Conservation (phyloP, 92 coral and sea anemone species). For the Porites cylindrica region DNA sequence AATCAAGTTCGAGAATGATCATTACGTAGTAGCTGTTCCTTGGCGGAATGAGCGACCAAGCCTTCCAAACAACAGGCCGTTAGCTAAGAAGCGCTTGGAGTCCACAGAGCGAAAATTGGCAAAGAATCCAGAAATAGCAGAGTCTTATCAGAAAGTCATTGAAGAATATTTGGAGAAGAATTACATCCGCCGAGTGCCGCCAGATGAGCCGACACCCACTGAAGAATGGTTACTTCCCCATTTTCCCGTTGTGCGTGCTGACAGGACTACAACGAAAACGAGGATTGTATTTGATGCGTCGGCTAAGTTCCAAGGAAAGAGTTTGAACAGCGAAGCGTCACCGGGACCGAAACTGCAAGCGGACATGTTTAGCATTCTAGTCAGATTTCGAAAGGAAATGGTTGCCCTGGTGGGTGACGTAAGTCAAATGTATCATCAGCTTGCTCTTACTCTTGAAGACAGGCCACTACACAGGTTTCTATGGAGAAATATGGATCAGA, state of each 20-base stretch:
- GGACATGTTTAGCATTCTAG: conserved; percentile 43
- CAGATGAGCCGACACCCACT: too few relatives aligned
- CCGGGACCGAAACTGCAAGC: conserved; percentile 60
- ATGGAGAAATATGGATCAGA: conserved; percentile 51
- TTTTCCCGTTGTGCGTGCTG: conserved; percentile 44
- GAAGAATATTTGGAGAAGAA: too few relatives aligned
- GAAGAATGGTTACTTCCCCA: conserved; percentile 15
- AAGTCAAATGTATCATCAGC: conserved; percentile 61
- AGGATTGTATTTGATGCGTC: conserved; percentile 33
- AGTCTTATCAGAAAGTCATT: too few relatives aligned
- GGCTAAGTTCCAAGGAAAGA: conserved; percentile 9
- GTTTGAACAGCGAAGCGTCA: conserved; percentile 57
- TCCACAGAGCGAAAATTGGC: too few relatives aligned
- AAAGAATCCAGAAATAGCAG: too few relatives aligned
- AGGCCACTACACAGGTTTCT: conserved; percentile 56
- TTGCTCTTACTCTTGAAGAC: conserved; percentile 41
- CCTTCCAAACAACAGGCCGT: conserved; percentile 46
- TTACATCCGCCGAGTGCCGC: too few relatives aligned
- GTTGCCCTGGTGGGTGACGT: conserved; percentile 57
- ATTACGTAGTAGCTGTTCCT: conserved; percentile 51
- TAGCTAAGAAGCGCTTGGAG: too few relatives aligned
- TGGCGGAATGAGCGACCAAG: conserved; percentile 65
- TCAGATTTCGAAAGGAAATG: conserved; percentile 36
- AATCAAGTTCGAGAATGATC: conserved; percentile 19
- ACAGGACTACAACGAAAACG: neutral